Conservation (phyloP, 2,888 invertebrate species). For the Orthonevra nobilis region DNA sequence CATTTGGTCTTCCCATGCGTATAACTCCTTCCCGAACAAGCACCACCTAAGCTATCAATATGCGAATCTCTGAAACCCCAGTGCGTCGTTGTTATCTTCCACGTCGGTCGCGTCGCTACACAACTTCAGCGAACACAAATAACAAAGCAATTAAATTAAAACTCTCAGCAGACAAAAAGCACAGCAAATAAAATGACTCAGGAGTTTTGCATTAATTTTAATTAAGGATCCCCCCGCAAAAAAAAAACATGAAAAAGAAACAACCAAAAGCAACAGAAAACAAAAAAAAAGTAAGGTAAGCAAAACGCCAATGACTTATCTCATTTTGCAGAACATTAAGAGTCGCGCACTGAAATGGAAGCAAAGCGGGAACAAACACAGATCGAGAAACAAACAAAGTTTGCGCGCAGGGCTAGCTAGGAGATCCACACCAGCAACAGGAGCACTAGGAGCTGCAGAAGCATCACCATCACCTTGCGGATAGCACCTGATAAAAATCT, state of each 20-base stretch:
- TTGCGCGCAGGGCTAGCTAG: conserved; percentile 11
- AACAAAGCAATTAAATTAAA: conserved; percentile 70
- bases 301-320: conserved; percentile 64
- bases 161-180: conserved; percentile 41
- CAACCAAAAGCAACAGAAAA: conserved; percentile 17
- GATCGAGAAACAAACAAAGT: conserved; percentile 50
- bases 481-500: conserved; percentile 75
- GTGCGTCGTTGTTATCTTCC: conserved; percentile 69
- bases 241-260: conserved; percentile 10
- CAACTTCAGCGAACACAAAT: conserved; percentile 63
- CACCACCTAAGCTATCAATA: conserved; percentile 1
- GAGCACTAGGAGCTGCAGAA: conserved; percentile 45
- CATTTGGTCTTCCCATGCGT: conserved; percentile 26
- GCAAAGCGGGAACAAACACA: conserved; percentile 59
- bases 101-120: conserved; percentile 51
- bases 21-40: conserved; percentile 5
- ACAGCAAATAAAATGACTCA: conserved; percentile 71
- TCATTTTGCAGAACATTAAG: conserved; percentile 68
- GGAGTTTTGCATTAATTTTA: conserved; percentile 73
- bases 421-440: conserved; percentile 29
- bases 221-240: conserved; percentile 68
- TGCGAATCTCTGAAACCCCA: conserved; percentile 33
- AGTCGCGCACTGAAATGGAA: conserved; percentile 68
- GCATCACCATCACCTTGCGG: conserved; percentile 71
- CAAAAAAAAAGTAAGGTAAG: conserved; percentile 34